phyloP scores from a whole-genome alignment of 2,888 invertebrate species.

The Anoplius nigerrimus region DNA sequence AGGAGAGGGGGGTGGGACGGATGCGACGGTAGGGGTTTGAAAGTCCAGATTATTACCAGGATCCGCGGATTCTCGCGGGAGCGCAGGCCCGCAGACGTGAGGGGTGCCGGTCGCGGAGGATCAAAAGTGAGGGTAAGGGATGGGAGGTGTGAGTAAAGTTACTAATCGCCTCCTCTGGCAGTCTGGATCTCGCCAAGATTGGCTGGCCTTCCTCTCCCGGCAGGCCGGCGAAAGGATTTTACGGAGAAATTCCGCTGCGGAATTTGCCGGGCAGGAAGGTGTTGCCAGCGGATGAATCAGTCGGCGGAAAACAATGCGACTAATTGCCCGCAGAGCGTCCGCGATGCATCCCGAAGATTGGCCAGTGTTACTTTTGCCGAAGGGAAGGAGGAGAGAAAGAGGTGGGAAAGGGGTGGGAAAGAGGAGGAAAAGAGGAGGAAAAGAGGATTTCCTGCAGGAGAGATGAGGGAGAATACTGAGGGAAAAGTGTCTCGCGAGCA shows the following conservation, averaged over 20 bases:
- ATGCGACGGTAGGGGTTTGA: neutral
- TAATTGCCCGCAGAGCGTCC: slow-evolving; percentile 6
- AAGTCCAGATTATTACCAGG: slow-evolving; percentile 29
- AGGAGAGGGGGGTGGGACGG: neutral
- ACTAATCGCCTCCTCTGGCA: no score
- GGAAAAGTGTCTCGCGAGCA: slow-evolving; percentile 12
- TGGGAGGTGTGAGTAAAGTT: no score
- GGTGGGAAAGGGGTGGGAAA: neutral
- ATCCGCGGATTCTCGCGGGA: slow-evolving; percentile 7
- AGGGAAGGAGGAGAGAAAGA: slow-evolving; percentile 10
- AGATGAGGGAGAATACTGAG: neutral
- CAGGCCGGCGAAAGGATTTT: no score
- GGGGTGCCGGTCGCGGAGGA: slow-evolving; percentile 2
- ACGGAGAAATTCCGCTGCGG: neutral
- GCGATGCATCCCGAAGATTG: no score
- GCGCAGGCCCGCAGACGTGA: neutral
- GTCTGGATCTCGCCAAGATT: no score
- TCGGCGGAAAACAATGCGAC: slow-evolving; percentile 15
- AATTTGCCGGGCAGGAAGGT: neutral
- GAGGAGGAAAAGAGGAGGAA: slow-evolving; percentile 14
- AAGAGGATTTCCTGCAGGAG: slow-evolving; percentile 24
- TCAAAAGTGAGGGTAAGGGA: slow-evolving; percentile 1
- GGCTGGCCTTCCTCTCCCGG: neutral
- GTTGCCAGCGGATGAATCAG: neutral
- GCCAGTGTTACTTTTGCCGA: neutral